Base-by-base conservation (phyloP, 2,888 invertebrate genomes). In the Sialis lutaria region DNA sequence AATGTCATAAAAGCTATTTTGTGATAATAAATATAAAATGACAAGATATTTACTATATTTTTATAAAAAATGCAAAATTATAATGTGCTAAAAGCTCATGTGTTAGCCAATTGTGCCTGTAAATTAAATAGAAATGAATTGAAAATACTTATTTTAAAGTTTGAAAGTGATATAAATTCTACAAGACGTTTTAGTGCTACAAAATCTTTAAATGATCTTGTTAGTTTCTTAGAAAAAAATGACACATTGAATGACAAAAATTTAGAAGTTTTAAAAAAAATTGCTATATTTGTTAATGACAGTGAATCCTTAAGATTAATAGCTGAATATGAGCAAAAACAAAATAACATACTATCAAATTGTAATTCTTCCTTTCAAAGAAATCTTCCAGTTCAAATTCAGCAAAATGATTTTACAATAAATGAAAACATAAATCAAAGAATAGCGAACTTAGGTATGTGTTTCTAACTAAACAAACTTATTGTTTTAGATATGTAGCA, bases 221-320 rank as follows among this genome's bases (percentile, higher is more conserved):
- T 61, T 2, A 50, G 45, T 33, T 42, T 58, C 7, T 51, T 62
- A 10, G 56, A 58, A 52, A 60, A 58, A 52, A 43, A 58, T 40
- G 56, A 57, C 48, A 37, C 49, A 13, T 30, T 60, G 5, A 56
- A 54, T 42, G 44, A 49, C 39, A 49, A 53, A 1, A 49, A 57
- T 44, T 46, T 54, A 9, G 32, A 35, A 6, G 31, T 49, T 33
- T 49, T 62, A 9, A 13, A 33, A 40, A 49, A 53, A 8, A 55
- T 60, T 42, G 53, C 53, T 4, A 6, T 12, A n/a, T 13, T 40
- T 8, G 9, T 40, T 7, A 34, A 34, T 5, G 33, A 31, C 5
- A 6, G 9, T 13, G 9, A 40, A 3, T 22, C 12, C 9, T 9
- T 9, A 39, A 6, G 12, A 37, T 10, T 37, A 6, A 37, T 37